Conservation (phyloP, 1,140 invertebrate genomes). For the Tyrophagus putrescentiae region DNA sequence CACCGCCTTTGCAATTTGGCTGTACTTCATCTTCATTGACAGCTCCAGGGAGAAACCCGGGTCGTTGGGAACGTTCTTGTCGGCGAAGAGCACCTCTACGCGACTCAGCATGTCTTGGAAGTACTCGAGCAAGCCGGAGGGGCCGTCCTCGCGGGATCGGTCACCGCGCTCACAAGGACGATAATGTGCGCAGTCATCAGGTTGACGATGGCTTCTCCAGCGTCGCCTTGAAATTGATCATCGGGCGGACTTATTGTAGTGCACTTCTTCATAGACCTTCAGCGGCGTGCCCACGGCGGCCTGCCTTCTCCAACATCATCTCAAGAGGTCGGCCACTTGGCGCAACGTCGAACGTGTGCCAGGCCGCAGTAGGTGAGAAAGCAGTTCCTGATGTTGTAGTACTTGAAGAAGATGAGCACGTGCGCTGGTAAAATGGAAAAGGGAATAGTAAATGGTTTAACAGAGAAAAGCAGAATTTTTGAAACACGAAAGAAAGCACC, state of each 20-base stretch:
- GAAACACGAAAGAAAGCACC: slow-evolving; percentile 59
- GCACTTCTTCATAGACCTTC: slow-evolving; percentile 53
- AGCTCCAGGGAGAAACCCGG: slow-evolving; percentile 81
- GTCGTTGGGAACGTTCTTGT: slow-evolving; percentile 85
- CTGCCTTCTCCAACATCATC: slow-evolving; percentile 66
- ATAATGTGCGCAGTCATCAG: slow-evolving; percentile 87
- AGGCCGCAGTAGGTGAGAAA: slow-evolving; percentile 84
- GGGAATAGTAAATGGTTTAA: slow-evolving; percentile 24
- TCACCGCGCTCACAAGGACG: slow-evolving; percentile 70
- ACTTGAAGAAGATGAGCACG: slow-evolving; percentile 85
- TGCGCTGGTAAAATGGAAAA: too few species aligned
- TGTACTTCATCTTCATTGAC: slow-evolving; percentile 82
- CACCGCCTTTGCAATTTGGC: slow-evolving; percentile 75
- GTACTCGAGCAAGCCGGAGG: slow-evolving; percentile 81
- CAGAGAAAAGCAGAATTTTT: background rate
- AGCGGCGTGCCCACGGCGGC: slow-evolving; percentile 38
- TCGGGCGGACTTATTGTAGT: slow-evolving; percentile 71
- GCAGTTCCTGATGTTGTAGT: slow-evolving; percentile 82
- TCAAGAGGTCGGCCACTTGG: slow-evolving; percentile 72
- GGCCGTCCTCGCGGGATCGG: slow-evolving; percentile 46
- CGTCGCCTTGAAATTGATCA: slow-evolving; percentile 57
- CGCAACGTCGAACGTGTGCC: slow-evolving; percentile 66
- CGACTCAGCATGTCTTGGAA: slow-evolving; percentile 45
- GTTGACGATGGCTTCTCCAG: slow-evolving; percentile 66
- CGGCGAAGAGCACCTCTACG: slow-evolving; percentile 81